Base-by-base conservation (phyloP, 2,888 invertebrate species). In the Carpatolechia fugitivella region DNA sequence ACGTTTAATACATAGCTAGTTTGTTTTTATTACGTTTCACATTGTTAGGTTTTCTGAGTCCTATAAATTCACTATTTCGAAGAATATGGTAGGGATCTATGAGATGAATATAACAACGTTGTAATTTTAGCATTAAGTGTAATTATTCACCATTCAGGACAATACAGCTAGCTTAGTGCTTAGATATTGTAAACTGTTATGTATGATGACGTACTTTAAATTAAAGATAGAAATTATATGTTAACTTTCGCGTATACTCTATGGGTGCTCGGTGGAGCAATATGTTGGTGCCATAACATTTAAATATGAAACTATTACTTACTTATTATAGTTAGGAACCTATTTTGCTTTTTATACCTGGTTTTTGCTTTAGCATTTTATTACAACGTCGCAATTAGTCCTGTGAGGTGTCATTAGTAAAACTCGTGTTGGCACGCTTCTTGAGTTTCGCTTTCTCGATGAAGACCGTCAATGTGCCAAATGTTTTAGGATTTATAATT, bases 251-350 rank as follows among this genome's bases (percentile, higher is more conserved):
- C 53, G 58, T 60, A 63, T 62, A 61, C 57, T 56, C 55, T 60
- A 58, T 58, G 54, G 63, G 65, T 62, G 64, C 69, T 68, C 66
- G 41, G 8, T 54, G 52, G 64, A 66, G 73, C 68, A 64, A 62
- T 59, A 64, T 63, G 70, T 71, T 77, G 80, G 82, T 82, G 82
- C 82, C 82, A 82, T 82, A 81, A 70, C 66, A 74, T 59, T 64
- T 70, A 74, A 72, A 74, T 24, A 24, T 6, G 24, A 74, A 74
- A 65, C 59, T 57, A n/a, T n/a, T n/a, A n/a, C n/a, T 57, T 68
- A 65, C 68, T 72, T 74, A 68, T 69, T 69, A 72, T 85, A 83
- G 77, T 73, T 85, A 84, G 79, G 78, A 63, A 71, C 67, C 59
- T 11, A 10, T 29, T 44, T 44, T n/a, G 20, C 29, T 77, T 74